Conservation (phyloP, 2,888 invertebrate species). For the Agrotis ipsilon region DNA sequence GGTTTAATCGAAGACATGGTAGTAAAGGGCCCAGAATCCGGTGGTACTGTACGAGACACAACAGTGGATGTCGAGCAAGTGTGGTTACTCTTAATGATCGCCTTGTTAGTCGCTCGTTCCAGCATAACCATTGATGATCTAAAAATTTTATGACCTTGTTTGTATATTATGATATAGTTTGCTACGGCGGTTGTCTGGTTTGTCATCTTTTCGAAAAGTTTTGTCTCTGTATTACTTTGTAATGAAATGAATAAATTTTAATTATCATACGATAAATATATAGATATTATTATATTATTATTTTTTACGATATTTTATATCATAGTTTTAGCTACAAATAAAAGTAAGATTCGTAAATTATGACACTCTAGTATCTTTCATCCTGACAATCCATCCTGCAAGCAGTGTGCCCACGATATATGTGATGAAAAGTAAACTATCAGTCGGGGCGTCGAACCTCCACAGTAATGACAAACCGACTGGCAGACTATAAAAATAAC, state of each 20-base stretch:
- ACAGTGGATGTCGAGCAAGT: constrained; percentile 26
- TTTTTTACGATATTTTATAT: too few relatives aligned
- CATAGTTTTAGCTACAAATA: neutral
- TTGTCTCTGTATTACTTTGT: too few relatives aligned
- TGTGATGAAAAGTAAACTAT: too few relatives aligned
- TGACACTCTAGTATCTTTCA: too few relatives aligned
- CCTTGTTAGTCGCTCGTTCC: neutral
- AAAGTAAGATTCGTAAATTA: neutral
- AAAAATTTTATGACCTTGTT: neutral
- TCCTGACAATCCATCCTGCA: too few relatives aligned
- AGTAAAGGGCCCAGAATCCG: constrained; percentile 15
- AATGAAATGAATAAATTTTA: neutral
- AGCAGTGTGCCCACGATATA: too few relatives aligned
- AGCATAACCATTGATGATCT: constrained; percentile 17
- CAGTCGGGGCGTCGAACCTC: too few relatives aligned
- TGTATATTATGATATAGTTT: too few relatives aligned
- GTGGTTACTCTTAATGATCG: constrained; percentile 23
- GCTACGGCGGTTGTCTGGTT: neutral
- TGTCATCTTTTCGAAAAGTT: neutral
- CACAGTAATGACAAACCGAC: too few relatives aligned
- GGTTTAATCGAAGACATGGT: constrained; percentile 19
- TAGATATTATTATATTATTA: too few relatives aligned
- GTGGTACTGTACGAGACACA: constrained; percentile 28
- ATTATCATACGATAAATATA: too few relatives aligned
- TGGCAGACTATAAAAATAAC: too few relatives aligned